phyloP scores from a whole-genome alignment of 2,797 vertebrate genomes.

The Natrix natrix region DNA sequence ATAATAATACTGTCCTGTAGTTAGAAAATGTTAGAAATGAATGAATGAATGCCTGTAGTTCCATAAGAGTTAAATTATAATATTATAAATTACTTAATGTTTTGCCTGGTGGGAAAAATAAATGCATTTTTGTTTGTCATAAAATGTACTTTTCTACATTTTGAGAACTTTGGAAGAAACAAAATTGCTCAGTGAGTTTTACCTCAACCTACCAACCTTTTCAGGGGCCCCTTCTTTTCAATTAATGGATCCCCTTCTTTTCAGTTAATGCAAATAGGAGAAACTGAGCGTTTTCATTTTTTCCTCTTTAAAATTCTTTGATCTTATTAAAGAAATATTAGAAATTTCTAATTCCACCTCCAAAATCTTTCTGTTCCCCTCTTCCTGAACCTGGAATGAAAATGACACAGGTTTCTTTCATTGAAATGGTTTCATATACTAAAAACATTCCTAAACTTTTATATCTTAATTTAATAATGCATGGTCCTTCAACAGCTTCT shows the following conservation, averaged over 20 bases:
- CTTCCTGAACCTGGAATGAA: neutral
- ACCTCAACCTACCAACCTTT: neutral
- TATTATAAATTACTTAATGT: constrained; percentile 75
- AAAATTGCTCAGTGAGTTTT: constrained; percentile 60
- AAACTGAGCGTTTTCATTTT: neutral
- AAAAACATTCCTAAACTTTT: constrained; percentile 21
- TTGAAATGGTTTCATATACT: neutral
- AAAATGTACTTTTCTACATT: constrained; percentile 71
- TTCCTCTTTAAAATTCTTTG: neutral
- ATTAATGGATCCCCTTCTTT: neutral
- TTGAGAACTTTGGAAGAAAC: constrained; percentile 70
- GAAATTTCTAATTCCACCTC: neutral
- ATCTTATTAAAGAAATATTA: neutral
- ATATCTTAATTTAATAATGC: constrained; percentile 30
- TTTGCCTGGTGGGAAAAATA: constrained; percentile 75
- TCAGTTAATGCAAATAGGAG: neutral
- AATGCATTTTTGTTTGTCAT: constrained; percentile 71
- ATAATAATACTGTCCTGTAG: neutral
- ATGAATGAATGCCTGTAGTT: constrained; percentile 65
- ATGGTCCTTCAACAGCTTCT: constrained; percentile 65
- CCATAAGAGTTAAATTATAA: constrained; percentile 63
- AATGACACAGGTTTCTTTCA: fast-evolving
- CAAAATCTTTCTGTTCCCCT: neutral
- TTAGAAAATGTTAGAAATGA: constrained; percentile 7
- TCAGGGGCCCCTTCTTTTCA: neutral